A percentile compares a stretch with the other conserved stretches of the same genome.
phyloP scores from a whole-genome alignment of 2,888 invertebrate genomes.

The Acleris emargana region DNA sequence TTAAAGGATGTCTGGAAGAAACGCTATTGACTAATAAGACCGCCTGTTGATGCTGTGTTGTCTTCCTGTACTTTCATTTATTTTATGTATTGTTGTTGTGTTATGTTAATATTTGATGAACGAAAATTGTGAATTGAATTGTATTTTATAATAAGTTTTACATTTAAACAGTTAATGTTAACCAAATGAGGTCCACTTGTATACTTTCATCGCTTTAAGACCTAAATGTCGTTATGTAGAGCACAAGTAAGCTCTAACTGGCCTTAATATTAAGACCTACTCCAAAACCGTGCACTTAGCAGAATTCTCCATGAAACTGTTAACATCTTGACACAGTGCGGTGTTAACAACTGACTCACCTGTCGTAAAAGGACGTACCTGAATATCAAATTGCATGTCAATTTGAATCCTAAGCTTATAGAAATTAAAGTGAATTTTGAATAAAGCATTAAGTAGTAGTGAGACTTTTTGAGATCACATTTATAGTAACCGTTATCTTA shows the following conservation, averaged over 20 bases:
- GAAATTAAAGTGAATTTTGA: neutral
- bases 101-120: too few species aligned
- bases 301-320: constrained; percentile 41
- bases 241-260: constrained; percentile 6
- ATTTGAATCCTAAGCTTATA: neutral
- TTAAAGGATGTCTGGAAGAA: too few species aligned
- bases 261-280: constrained; percentile 15
- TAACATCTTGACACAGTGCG: constrained; percentile 42
- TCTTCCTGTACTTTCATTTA: too few species aligned
- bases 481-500: constrained; percentile 41
- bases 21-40: too few species aligned
- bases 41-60: too few species aligned
- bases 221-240: neutral
- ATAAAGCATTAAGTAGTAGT: neutral
- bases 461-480: neutral
- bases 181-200: neutral
- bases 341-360: constrained; percentile 40
- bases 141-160: too few species aligned
- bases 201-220: neutral
- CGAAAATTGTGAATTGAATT: too few species aligned
- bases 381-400: neutral
- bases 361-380: neutral
- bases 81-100: too few species aligned
- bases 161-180: too few species aligned
- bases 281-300: constrained; percentile 29